phyloP scores from a whole-genome alignment of 2,888 invertebrate species.

The Drosophila testacea region DNA sequence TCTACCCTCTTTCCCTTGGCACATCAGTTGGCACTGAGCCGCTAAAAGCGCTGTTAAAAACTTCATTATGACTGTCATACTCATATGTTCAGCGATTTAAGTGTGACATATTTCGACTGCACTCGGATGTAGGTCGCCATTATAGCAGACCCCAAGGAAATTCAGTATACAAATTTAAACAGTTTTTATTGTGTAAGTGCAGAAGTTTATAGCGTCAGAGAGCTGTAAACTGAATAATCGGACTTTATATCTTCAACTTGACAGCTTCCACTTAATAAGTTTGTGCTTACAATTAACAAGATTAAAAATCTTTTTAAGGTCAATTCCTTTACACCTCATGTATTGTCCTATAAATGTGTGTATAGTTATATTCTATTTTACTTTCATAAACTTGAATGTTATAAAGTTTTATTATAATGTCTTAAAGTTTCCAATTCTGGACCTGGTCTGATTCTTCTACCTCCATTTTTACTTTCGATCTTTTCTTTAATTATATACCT shows the following conservation, averaged over 20 bases:
- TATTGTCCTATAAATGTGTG: too few species aligned
- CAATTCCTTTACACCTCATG: too few species aligned
- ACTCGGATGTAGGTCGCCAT: constrained; percentile 29
- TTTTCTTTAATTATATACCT: background rate
- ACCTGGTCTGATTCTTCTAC: too few species aligned
- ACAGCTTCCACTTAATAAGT: background rate
- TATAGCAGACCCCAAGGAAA: constrained; percentile 6
- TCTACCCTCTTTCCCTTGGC: background rate
- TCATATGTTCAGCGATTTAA: constrained; percentile 59
- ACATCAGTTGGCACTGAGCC: constrained; percentile 66
- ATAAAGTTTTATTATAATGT: too few species aligned
- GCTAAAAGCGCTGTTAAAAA: constrained; percentile 78
- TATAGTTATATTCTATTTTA: too few species aligned
- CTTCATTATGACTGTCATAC: constrained; percentile 70
- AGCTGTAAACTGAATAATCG: background rate
- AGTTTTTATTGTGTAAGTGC: background rate
- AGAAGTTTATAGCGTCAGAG: background rate
- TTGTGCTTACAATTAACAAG: background rate
- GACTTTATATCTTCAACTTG: background rate
- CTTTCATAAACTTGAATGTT: too few species aligned
- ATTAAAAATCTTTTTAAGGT: too few species aligned
- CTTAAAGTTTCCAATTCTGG: too few species aligned
- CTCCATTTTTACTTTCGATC: background rate
- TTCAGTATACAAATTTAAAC: background rate
- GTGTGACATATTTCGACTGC: constrained; percentile 69